A percentile compares a stretch with the other conserved stretches of the same genome.
phyloP scores from a whole-genome alignment of 2,797 vertebrate species.

The Dallia pectoralis region DNA sequence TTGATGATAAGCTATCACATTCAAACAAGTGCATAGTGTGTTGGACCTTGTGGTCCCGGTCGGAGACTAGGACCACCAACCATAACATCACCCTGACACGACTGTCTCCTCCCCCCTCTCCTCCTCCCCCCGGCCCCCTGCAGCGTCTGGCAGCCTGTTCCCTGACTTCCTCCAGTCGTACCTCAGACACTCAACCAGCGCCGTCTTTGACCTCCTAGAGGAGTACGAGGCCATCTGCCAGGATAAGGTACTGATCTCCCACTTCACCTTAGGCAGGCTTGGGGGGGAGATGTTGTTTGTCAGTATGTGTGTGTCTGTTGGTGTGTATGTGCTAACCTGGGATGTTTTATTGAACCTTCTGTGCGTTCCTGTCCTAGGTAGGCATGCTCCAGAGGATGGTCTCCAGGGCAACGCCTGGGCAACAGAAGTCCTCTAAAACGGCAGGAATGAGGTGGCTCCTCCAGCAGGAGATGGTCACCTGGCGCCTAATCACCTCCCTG shows the following conservation, averaged over 20 bases:
- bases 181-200: slow-evolving; percentile 86
- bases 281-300: not conserved
- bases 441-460: slow-evolving; percentile 94
- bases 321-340: not conserved
- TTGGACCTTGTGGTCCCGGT: not conserved
- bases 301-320: not conserved
- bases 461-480: slow-evolving; percentile 92
- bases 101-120: not conserved
- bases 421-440: slow-evolving; percentile 91
- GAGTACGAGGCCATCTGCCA: slow-evolving; percentile 88
- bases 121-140: slow-evolving; percentile 32
- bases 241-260: slow-evolving; percentile 68
- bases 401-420: slow-evolving; percentile 84
- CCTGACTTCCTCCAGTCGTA: slow-evolving; percentile 88
- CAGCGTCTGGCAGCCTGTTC: slow-evolving; percentile 91
- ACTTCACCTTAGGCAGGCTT: not conserved
- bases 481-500: slow-evolving; percentile 90
- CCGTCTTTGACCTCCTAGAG: slow-evolving; percentile 90
- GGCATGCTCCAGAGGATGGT: slow-evolving; percentile 87
- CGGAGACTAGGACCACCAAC: not conserved
- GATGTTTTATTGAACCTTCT: not conserved
- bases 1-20: no score
- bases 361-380: slow-evolving; percentile 70
- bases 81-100: not conserved
- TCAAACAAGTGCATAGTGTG: no score